Conservation (phyloP, 2,888 invertebrate species). For the Agriopis leucophaearia region DNA sequence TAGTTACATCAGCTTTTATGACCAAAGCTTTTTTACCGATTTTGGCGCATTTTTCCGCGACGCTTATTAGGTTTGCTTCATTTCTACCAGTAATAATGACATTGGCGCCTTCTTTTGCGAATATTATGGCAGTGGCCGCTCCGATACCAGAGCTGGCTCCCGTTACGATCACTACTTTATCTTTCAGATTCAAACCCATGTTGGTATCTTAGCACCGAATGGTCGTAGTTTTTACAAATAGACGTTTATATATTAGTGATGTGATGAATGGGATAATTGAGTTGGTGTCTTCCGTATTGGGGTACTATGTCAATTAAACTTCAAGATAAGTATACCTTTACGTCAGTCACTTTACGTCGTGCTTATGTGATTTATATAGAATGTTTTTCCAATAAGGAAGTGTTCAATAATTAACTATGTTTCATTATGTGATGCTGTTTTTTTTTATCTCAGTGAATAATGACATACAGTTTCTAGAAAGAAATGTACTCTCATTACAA, state of each 20-base stretch:
- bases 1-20: slow-evolving; percentile 57
- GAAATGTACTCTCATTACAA: no score
- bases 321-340: neutral
- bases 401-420: neutral
- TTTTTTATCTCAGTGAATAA: no score
- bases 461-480: no score
- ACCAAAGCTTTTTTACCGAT: slow-evolving; percentile 47
- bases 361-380: neutral
- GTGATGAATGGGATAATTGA: neutral
- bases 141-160: slow-evolving; percentile 90
- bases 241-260: slow-evolving; percentile 10
- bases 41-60: slow-evolving; percentile 63
- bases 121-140: slow-evolving; percentile 86
- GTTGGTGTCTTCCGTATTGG: slow-evolving; percentile 4
- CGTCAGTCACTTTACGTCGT: no score
- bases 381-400: neutral
- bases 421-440: neutral
- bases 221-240: neutral
- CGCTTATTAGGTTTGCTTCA: slow-evolving; percentile 85
- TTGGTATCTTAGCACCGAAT: slow-evolving; percentile 3
- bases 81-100: slow-evolving; percentile 89
- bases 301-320: slow-evolving; percentile 3
- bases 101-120: slow-evolving; percentile 87
- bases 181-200: slow-evolving; percentile 56
- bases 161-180: slow-evolving; percentile 64